phyloP scores from a whole-genome alignment of 2,113 vertebrate genomes.

The Drymodes brunneopygia region DNA sequence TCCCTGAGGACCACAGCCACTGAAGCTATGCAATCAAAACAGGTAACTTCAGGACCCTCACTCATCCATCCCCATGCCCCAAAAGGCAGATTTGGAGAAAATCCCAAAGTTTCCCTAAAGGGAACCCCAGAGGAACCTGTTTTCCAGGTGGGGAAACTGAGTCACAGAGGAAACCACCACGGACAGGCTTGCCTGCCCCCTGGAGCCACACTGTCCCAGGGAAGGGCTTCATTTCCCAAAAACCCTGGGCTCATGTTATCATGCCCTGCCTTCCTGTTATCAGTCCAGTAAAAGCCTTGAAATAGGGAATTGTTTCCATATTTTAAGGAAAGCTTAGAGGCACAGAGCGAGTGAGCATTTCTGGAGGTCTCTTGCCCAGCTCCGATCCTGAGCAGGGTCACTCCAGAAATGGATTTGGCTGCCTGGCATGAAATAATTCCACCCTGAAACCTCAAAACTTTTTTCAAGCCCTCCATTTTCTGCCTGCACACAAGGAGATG shows the following conservation, averaged over 20 bases:
- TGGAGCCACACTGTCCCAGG: neutral
- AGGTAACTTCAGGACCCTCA: neutral
- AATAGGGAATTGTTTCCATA: neutral
- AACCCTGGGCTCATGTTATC: neutral
- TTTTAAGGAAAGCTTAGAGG: neutral
- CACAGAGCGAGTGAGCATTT: neutral
- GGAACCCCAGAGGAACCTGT: neutral
- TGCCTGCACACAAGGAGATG: neutral
- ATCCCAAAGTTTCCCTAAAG: neutral
- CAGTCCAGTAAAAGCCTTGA: neutral
- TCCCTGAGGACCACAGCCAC: neutral
- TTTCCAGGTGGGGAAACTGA: neutral
- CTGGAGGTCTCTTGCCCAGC: neutral
- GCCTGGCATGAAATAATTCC: neutral
- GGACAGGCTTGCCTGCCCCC: neutral
- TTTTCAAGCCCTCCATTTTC: neutral
- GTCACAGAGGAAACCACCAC: neutral
- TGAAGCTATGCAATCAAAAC: neutral
- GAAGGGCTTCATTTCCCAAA: neutral
- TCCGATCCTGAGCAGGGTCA: accelerated
- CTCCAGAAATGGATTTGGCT: neutral
- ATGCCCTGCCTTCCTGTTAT: neutral
- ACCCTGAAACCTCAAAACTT: neutral
- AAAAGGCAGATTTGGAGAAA: neutral
- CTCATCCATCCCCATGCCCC: neutral